Evolutionary conservation across 92 coral and sea anemone genomes (phyloP).

Genomic region (Palythoa heliodiscus): DNA sequence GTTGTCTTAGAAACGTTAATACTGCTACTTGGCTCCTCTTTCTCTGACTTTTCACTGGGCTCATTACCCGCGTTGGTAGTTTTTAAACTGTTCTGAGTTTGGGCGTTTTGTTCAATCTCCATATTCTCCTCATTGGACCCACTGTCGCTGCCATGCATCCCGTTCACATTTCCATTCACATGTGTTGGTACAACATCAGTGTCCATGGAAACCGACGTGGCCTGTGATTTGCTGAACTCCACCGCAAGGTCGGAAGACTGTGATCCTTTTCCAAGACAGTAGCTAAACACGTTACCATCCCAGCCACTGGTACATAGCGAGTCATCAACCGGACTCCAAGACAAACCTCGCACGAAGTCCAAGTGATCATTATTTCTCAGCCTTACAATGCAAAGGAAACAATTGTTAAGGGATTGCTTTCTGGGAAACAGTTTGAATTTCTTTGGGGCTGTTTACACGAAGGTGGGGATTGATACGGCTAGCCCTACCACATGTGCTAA

Average conservation of each 20-base stretch:
- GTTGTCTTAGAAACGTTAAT: background rate
- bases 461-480: background rate
- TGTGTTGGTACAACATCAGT: conserved; percentile 60
- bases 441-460: background rate
- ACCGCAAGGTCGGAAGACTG: conserved; percentile 82
- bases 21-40: conserved; percentile 4
- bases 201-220: conserved; percentile 78
- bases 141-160: conserved; percentile 32
- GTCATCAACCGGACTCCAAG: conserved; percentile 97
- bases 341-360: conserved; percentile 90
- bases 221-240: conserved; percentile 82
- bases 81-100: conserved; percentile 18
- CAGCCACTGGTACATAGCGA: conserved; percentile 95
- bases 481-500: too few relatives aligned
- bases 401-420: background rate
- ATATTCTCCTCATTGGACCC: conserved; percentile 60
- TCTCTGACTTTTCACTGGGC: background rate
- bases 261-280: conserved; percentile 54
- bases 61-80: background rate
- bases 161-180: conserved; percentile 65
- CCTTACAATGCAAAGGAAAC: conserved; percentile 45
- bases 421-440: too few relatives aligned
- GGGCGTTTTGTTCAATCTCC: conserved; percentile 64
- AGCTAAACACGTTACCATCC: conserved; percentile 85
- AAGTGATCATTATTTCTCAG: conserved; percentile 87